Evolutionary conservation across 1,140 invertebrate genomes (phyloP).

Genomic region (Ips nitidus): DNA sequence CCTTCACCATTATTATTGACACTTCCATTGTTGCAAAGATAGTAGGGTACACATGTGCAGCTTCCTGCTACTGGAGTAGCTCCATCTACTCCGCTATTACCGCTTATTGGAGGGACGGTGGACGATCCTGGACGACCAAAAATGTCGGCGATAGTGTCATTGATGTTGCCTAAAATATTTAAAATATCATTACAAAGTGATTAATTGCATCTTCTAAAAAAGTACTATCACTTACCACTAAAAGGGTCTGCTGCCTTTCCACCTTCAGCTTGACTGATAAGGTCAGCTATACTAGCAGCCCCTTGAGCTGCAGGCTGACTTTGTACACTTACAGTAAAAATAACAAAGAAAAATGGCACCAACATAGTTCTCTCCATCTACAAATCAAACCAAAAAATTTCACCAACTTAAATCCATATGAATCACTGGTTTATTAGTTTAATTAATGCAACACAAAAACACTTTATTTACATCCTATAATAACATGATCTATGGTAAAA

Average conservation of each 20-base stretch:
- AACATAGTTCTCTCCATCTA: background rate
- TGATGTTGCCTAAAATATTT: no score
- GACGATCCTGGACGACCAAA: background rate
- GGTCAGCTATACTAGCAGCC: constrained; percentile 10
- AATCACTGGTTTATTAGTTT: no score
- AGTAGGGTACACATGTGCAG: constrained; percentile 67
- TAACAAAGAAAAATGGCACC: no score
- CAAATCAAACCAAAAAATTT: background rate
- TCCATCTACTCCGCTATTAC: background rate
- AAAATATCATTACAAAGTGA: no score
- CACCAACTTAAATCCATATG: background rate
- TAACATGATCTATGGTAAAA: no score
- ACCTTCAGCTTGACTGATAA: background rate
- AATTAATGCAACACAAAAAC: no score
- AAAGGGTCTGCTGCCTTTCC: constrained; percentile 1
- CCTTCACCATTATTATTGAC: constrained; percentile 71
- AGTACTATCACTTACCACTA: background rate
- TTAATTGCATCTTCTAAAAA: no score
- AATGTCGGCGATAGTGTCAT: constrained; percentile 6
- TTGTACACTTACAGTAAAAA: background rate
- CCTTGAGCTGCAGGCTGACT: constrained; percentile 12
- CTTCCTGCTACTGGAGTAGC: constrained; percentile 11
- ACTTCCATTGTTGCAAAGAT: constrained; percentile 62
- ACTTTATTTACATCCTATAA: no score
- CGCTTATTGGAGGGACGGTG: background rate